Percentiles rank a stretch among this genome's conserved stretches.
phyloP scores from a whole-genome alignment of 1,140 invertebrate genomes.

The Phthorimaea operculella region DNA sequence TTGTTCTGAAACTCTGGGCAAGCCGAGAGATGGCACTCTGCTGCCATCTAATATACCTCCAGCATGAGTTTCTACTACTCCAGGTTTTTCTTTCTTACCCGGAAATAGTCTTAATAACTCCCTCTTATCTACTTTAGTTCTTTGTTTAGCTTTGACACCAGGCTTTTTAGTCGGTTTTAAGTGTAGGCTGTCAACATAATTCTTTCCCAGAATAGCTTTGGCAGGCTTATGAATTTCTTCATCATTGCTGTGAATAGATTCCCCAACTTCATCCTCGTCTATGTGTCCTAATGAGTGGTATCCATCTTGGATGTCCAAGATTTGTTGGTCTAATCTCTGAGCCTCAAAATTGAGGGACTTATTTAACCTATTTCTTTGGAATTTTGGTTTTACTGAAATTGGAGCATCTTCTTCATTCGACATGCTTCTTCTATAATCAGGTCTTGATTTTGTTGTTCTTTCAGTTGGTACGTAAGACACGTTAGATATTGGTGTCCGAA shows the following conservation, averaged over 20 bases:
- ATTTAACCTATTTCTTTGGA: constrained; percentile 64
- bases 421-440: constrained; percentile 46
- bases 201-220: constrained; percentile 57
- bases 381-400: constrained; percentile 48
- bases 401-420: constrained; percentile 50
- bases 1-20: constrained; percentile 47
- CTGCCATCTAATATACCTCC: constrained; percentile 52
- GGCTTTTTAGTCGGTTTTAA: constrained; percentile 62
- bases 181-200: constrained; percentile 63
- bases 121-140: constrained; percentile 47
- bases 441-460: constrained; percentile 30
- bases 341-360: constrained; percentile 62
- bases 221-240: constrained; percentile 45
- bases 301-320: constrained; percentile 61
- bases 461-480: constrained; percentile 55
- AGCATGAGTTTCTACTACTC: constrained; percentile 37
- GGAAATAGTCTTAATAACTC: constrained; percentile 56
- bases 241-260: constrained; percentile 16
- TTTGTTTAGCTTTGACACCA: constrained; percentile 55
- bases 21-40: constrained; percentile 55
- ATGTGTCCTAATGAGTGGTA: constrained; percentile 63
- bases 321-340: constrained; percentile 61
- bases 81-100: constrained; percentile 50
- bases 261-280: constrained; percentile 42
- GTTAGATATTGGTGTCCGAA: constrained; percentile 62